Evolutionary conservation across 2,888 invertebrate genomes (phyloP).

Genomic region (Zhuqinia jingwanae): DNA sequence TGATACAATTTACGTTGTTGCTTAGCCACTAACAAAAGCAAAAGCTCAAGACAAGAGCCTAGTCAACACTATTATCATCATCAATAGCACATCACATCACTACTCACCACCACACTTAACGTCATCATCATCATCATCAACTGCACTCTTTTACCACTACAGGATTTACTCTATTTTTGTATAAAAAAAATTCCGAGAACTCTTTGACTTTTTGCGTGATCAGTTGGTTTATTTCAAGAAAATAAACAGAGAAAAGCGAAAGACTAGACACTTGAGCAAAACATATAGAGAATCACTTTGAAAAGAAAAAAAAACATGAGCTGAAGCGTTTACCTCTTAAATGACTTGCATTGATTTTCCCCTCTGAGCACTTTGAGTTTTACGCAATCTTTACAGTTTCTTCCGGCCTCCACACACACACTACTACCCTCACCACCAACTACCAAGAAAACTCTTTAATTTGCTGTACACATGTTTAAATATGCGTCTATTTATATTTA

Average conservation of each 20-base stretch:
- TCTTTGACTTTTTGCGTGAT: constrained; percentile 57
- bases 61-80: constrained; percentile 4
- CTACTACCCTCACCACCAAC: background rate
- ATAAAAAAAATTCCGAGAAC: no score
- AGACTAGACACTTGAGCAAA: background rate
- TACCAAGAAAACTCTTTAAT: background rate
- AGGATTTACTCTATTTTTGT: constrained; percentile 41
- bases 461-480: no score
- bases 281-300: constrained; percentile 24
- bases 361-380: constrained; percentile 4
- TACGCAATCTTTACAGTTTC: constrained; percentile 20
- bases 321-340: constrained; percentile 26
- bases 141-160: background rate
- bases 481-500: background rate
- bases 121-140: constrained; percentile 56
- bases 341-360: constrained; percentile 45
- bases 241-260: constrained; percentile 35
- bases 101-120: constrained; percentile 30
- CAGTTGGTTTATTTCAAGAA: constrained; percentile 63
- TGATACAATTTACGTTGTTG: background rate
- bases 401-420: background rate
- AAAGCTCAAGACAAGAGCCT: background rate
- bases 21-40: background rate
- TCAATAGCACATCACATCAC: constrained; percentile 29
- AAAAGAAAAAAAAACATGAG: constrained; percentile 26